Conservation (phyloP, 2,113 vertebrate species). For the Dicrurus megarhynchus region DNA sequence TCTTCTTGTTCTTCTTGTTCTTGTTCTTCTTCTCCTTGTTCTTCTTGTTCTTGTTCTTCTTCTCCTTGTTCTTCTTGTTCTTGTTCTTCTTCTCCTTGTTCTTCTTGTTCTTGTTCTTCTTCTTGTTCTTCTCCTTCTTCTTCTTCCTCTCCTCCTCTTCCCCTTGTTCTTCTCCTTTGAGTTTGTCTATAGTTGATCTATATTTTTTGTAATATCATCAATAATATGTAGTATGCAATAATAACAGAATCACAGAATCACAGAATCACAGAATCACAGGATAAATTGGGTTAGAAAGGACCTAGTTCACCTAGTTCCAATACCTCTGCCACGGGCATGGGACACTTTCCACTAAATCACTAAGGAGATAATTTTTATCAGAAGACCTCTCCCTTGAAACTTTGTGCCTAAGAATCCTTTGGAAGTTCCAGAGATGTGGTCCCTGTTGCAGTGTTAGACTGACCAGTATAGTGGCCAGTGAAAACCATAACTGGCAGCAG, state of each 20-base stretch:
- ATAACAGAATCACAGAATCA: background rate
- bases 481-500: background rate
- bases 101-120: too few relatives aligned
- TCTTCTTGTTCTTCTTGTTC: background rate
- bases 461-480: background rate
- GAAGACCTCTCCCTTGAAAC: background rate
- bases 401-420: background rate
- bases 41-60: background rate
- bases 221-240: too few relatives aligned
- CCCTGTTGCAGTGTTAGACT: background rate
- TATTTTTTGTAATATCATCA: background rate
- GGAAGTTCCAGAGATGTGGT: background rate
- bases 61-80: too few relatives aligned
- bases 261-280: background rate
- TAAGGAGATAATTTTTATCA: background rate
- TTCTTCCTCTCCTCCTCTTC: background rate
- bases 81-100: too few relatives aligned
- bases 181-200: background rate
- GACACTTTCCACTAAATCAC: background rate
- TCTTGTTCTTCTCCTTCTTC: too few relatives aligned
- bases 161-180: background rate
- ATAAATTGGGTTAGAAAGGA: background rate
- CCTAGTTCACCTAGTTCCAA: background rate
- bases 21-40: too few relatives aligned
- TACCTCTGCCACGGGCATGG: background rate